Evolutionary conservation across 2,113 vertebrate species (phyloP).

Genomic region (Sinocyclocheilus grahami): DNA sequence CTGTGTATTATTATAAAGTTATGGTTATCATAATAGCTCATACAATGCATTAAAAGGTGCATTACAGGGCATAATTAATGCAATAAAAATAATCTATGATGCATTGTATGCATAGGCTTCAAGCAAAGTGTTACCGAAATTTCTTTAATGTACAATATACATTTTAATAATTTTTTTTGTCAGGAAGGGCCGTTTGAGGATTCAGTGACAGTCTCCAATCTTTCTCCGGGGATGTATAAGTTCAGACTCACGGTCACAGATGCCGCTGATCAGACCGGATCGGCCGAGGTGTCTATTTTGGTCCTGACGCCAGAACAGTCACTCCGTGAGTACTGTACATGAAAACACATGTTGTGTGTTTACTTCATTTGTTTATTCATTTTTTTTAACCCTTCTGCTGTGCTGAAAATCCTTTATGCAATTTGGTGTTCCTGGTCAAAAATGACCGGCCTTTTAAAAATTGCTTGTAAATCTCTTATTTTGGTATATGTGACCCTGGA

Average conservation of each 20-base stretch:
- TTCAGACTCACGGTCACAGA: slow-evolving; percentile 84
- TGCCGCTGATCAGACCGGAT: slow-evolving; percentile 72
- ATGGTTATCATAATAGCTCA: not conserved
- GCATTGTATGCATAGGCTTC: not conserved
- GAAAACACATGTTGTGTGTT: not conserved
- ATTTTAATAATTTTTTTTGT: slow-evolving; percentile 7
- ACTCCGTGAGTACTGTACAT: slow-evolving; percentile 76
- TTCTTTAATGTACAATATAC: not conserved
- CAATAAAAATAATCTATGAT: not conserved
- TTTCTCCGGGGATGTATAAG: slow-evolving; percentile 82
- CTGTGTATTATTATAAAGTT: too few relatives aligned
- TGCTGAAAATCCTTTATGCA: too few relatives aligned
- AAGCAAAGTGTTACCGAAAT: too few relatives aligned
- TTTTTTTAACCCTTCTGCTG: not conserved
- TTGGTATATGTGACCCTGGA: too few relatives aligned
- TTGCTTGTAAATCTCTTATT: too few relatives aligned
- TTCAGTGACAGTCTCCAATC: slow-evolving; percentile 80
- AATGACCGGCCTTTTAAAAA: too few relatives aligned
- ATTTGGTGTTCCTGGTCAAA: too few relatives aligned
- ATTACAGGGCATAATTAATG: not conserved
- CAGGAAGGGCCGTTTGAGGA: slow-evolving; percentile 74
- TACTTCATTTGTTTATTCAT: not conserved
- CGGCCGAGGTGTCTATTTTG: slow-evolving; percentile 76
- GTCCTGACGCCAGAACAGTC: slow-evolving; percentile 87
- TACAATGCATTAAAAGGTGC: not conserved